Evolutionary conservation across 92 coral and sea anemone species (phyloP), one percentile per base, ranked within the genome.

Genomic region (Diadumene lineata): DNA sequence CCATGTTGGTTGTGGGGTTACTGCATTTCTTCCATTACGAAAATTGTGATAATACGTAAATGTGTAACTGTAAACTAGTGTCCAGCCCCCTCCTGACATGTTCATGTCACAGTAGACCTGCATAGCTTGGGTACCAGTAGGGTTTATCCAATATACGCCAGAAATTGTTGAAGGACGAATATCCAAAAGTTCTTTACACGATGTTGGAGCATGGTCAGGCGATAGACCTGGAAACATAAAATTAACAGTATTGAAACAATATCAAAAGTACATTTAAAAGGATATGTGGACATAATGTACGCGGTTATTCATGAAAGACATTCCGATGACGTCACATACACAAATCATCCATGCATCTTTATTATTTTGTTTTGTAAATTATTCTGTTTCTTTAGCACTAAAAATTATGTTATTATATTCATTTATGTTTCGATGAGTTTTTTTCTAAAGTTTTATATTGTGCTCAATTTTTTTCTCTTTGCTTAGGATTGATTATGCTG

Each of bases 61-160:
- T 55, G 72, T 43, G 33, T 83, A 83, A 34, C 83, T 83, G 44
- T 75, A 84, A 23, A 84, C 89, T 16, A 84, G 77, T 27, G 89
- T 84, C 89, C 89, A 84, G 64, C 89, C 90, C 31, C 90, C 90
- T 0, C 86, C 82, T 26, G 77, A 64, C 15, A 80, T 80, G 34
- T 85, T 64, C 75, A 73, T 74, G 70, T 85, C 90, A 64, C 90
- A 85, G 71, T 85, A 80, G 31, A 60, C 90, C 46, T 61, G 82
- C 72, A 84, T 62, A 6, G 84, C 56, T 21, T 53, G 23, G 68
- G 64, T 55, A 11, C 72, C 79, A 58, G 62, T 34, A 19, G 81
- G 87, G 30, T 76, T 64, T 22, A 81, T 81, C 90, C 87, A 86
- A 43, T 86, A 70, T 53, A 82, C 30, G 19, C 90, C 90, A 26